A percentile compares a stretch with the other conserved stretches of the same genome.
phyloP scores from a whole-genome alignment of 2,888 invertebrate species.

The Vandiemenella viatica region DNA sequence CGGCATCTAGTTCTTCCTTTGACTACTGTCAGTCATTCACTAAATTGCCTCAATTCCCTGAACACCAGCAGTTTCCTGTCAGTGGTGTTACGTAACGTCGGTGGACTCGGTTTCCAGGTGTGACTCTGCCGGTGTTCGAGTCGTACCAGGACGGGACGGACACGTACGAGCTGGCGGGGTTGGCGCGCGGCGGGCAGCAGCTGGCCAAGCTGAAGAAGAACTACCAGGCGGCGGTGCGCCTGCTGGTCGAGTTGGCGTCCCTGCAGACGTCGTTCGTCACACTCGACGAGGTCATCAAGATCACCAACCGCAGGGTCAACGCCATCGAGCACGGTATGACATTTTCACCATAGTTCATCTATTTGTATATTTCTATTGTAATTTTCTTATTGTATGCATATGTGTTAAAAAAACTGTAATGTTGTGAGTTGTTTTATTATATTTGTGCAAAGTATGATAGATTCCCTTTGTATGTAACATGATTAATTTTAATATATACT shows the following conservation, averaged over 20 bases:
- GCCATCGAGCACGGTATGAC: slow-evolving; percentile 89
- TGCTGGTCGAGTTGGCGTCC: slow-evolving; percentile 92
- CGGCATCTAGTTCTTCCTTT: too few species aligned
- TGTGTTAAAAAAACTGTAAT: too few species aligned
- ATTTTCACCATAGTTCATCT: slow-evolving; percentile 3
- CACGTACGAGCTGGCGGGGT: slow-evolving; percentile 89
- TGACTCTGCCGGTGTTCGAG: slow-evolving; percentile 90
- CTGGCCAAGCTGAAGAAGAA: slow-evolving; percentile 94
- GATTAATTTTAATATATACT: too few species aligned
- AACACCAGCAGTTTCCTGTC: too few species aligned
- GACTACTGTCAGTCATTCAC: too few species aligned
- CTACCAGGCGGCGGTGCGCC: slow-evolving; percentile 88
- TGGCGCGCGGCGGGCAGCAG: slow-evolving; percentile 95
- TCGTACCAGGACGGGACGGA: slow-evolving; percentile 90
- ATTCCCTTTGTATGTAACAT: too few species aligned
- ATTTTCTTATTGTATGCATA: too few species aligned
- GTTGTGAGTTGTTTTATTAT: too few species aligned
- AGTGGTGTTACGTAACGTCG: too few species aligned
- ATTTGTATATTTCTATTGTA: too few species aligned
- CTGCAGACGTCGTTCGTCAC: slow-evolving; percentile 97
- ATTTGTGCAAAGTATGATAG: too few species aligned
- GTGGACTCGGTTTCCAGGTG: slow-evolving; percentile 50
- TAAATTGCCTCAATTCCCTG: too few species aligned
- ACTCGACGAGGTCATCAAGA: slow-evolving; percentile 95
- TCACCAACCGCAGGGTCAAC: slow-evolving; percentile 96